Conservation (phyloP, 2,797 vertebrate species). For the Arnoldichthys spilopterus region DNA sequence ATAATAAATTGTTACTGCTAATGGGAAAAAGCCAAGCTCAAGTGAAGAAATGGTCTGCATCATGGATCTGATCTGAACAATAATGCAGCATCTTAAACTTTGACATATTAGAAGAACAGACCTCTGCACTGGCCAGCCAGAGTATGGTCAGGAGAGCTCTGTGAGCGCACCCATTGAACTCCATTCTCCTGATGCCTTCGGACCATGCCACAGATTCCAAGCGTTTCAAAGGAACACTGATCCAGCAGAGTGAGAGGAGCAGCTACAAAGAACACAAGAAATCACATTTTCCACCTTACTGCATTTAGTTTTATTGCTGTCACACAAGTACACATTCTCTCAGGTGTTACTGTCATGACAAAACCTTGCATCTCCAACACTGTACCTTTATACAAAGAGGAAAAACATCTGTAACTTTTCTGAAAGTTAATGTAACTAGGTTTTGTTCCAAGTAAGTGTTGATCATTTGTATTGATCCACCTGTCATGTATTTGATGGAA, state of each 20-base stretch:
- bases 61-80: not conserved
- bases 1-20: no score
- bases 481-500: not conserved
- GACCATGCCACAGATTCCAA: not conserved
- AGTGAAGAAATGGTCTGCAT: no score
- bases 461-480: no score
- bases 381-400: no score
- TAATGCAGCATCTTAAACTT: not conserved
- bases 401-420: not conserved
- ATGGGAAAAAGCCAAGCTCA: no score
- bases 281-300: not conserved
- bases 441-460: not conserved
- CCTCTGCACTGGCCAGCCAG: constrained; percentile 74
- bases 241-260: constrained; percentile 1
- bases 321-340: not conserved
- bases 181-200: not conserved
- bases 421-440: not conserved
- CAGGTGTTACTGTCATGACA: not conserved
- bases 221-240: not conserved
- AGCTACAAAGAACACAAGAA: not conserved
- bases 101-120: constrained; percentile 37
- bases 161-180: not conserved
- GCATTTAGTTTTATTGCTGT: not conserved
- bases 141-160: constrained; percentile 69
- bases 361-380: not conserved